Conservation (phyloP, 2,888 invertebrate species). For the Anoplius nigerrimus region DNA sequence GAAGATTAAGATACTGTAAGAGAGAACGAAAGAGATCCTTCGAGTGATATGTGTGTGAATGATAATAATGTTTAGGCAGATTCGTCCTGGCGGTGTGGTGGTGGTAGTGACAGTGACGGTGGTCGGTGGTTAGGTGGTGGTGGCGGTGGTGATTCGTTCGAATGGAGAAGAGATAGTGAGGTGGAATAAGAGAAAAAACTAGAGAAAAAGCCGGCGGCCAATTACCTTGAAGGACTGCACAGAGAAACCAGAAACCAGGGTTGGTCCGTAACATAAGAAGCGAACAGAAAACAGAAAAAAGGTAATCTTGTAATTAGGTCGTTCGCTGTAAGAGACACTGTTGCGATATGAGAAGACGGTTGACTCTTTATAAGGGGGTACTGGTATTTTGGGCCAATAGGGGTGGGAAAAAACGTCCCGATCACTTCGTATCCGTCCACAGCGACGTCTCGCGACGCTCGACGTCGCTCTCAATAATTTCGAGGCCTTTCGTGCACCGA, state of each 20-base stretch:
- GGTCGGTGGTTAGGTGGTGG: background rate
- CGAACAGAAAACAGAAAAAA: constrained; percentile 74
- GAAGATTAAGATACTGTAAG: background rate
- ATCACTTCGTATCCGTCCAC: constrained; percentile 12
- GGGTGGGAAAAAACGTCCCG: constrained; percentile 1
- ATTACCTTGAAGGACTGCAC: constrained; percentile 74
- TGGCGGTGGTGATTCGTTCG: constrained; percentile 4
- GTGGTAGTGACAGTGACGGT: constrained; percentile 1
- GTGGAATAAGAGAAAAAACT: constrained; percentile 34
- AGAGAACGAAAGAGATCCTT: background rate
- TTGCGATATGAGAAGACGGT: constrained; percentile 33
- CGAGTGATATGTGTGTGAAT: constrained; percentile 1
- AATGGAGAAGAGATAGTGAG: constrained; percentile 21
- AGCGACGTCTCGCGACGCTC: constrained; percentile 18
- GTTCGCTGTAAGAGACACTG: constrained; percentile 60
- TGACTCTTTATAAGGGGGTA: constrained; percentile 12
- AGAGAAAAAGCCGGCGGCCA: constrained; percentile 63
- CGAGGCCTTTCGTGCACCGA: no score
- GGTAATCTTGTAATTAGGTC: constrained; percentile 67
- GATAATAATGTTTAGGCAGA: constrained; percentile 4
- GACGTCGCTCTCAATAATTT: background rate
- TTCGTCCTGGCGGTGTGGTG: background rate
- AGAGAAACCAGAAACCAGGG: constrained; percentile 73
- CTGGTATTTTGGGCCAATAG: background rate
- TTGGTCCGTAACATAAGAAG: constrained; percentile 73